Evolutionary conservation across 2,113 vertebrate genomes (phyloP).

Genomic region (Garra rufa): DNA sequence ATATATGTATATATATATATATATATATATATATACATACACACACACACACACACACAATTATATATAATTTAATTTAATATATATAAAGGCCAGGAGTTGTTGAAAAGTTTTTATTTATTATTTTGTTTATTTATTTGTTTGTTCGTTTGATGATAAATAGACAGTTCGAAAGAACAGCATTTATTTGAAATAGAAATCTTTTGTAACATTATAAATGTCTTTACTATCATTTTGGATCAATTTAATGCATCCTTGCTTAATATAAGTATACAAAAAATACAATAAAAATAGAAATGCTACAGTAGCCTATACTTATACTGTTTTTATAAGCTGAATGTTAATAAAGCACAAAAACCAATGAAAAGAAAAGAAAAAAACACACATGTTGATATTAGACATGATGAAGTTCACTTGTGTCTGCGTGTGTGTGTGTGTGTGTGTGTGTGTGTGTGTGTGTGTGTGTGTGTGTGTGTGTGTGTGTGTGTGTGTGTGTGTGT

Average conservation of each 20-base stretch:
- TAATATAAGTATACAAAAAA: no score
- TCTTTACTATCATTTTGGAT: not conserved
- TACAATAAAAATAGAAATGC: no score
- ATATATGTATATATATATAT: no score
- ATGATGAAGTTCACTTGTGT: not conserved
- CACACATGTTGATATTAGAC: not conserved
- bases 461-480: no score
- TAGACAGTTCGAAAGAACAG: not conserved
- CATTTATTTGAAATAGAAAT: not conserved
- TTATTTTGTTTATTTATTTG: no score
- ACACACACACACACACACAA: no score
- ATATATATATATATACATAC: no score
- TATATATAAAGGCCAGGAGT: no score
- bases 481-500: conserved; percentile 1
- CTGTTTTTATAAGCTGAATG: not conserved
- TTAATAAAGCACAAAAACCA: not conserved
- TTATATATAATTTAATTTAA: no score
- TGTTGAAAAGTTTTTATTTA: no score
- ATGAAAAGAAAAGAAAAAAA: not conserved
- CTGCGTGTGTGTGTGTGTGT: not conserved
- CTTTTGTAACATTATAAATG: not conserved
- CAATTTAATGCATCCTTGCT: no score
- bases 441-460: not conserved
- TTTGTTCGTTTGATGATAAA: no score
- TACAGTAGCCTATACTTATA: not conserved